Conservation (phyloP, 1,140 invertebrate species). For the Meloidogyne exigua region DNA sequence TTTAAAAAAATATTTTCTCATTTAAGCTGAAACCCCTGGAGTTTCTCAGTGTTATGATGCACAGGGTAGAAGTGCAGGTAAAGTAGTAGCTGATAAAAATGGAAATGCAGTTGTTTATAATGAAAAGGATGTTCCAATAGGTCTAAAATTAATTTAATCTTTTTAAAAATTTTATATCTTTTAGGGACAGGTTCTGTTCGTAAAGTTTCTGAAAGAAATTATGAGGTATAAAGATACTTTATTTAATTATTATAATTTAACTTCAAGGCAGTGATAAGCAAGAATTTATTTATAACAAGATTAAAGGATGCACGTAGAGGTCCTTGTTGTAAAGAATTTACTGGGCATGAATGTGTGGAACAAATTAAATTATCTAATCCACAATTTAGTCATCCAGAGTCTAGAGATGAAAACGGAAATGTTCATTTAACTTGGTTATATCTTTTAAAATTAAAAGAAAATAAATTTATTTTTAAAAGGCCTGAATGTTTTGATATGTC, state of each 20-base stretch:
- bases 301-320: slow-evolving; percentile 58
- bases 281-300: slow-evolving; percentile 61
- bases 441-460: slow-evolving; percentile 13
- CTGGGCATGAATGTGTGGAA: slow-evolving; percentile 53
- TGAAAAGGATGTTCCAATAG: slow-evolving; percentile 47
- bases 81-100: slow-evolving; percentile 63
- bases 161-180: slow-evolving; percentile 16
- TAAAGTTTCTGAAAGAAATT: slow-evolving; percentile 50
- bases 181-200: slow-evolving; percentile 58
- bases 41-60: slow-evolving; percentile 63
- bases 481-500: slow-evolving; percentile 63
- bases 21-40: slow-evolving; percentile 60
- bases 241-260: neutral
- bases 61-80: slow-evolving; percentile 58
- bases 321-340: slow-evolving; percentile 57
- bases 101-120: slow-evolving; percentile 64
- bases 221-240: slow-evolving; percentile 38
- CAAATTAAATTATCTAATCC: slow-evolving; percentile 54
- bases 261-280: slow-evolving; percentile 59
- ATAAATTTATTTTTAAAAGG: slow-evolving; percentile 42
- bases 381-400: slow-evolving; percentile 57
- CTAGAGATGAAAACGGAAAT: slow-evolving; percentile 55
- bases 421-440: slow-evolving; percentile 54
- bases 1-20: slow-evolving; percentile 15
- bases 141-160: neutral